Conservation (phyloP, 2,797 vertebrate species). For the Xyrichtys novacula region DNA sequence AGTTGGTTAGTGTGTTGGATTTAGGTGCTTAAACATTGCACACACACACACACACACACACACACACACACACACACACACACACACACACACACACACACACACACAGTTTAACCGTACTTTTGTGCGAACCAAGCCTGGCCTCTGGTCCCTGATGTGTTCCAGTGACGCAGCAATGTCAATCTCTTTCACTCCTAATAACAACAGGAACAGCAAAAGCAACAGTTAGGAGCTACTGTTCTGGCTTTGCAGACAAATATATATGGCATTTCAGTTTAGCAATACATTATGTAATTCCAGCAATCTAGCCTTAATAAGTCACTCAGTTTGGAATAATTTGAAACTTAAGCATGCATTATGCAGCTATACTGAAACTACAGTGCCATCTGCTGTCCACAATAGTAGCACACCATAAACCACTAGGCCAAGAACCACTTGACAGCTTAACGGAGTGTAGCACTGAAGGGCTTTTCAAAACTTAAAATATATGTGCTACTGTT, state of each 20-base stretch:
- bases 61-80: not conserved
- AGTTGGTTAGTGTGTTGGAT: not conserved
- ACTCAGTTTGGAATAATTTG: no score
- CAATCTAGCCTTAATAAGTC: no score
- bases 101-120: conserved; percentile 74
- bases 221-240: not conserved
- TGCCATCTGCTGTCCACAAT: conserved; percentile 33
- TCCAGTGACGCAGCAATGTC: conserved; percentile 97
- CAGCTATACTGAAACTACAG: not conserved
- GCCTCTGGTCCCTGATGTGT: conserved; percentile 96
- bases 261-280: no score
- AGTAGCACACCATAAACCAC: not conserved
- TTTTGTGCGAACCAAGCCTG: conserved; percentile 95
- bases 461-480: no score
- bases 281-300: no score
- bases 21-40: not conserved
- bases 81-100: not conserved
- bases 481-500: no score
- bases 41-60: not conserved
- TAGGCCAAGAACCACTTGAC: not conserved
- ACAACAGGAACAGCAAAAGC: conserved; percentile 21
- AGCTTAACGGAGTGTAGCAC: no score
- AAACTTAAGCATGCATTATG: no score
- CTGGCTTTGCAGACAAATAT: not conserved
- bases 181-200: conserved; percentile 95